These are phyloP conservation scores for Phymatocera aterrima DNA, from an alignment of 2,888 invertebrate species.

Conservation along the genomic window DNA sequence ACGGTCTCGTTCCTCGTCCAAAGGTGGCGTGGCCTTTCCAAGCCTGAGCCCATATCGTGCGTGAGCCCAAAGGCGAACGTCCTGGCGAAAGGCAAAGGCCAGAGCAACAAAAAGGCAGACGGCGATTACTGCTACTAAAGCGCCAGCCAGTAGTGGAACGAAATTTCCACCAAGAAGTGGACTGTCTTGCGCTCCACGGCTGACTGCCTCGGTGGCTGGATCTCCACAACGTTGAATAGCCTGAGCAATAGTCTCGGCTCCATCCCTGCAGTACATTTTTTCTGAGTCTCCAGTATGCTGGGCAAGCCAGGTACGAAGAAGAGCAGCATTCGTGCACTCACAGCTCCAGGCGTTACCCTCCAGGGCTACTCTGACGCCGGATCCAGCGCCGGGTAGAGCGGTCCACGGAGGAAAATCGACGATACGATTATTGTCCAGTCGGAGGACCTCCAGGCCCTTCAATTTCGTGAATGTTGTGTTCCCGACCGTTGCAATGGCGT, in stretches of 20 bases:
- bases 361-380: constrained; percentile 82
- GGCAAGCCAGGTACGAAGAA: constrained; percentile 83
- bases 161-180: constrained; percentile 83
- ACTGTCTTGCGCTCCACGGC: constrained; percentile 80
- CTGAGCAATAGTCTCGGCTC: constrained; percentile 76
- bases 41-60: constrained; percentile 86
- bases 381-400: constrained; percentile 77
- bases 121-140: constrained; percentile 82
- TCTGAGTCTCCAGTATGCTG: constrained; percentile 82
- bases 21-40: constrained; percentile 70
- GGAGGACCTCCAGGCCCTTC: constrained; percentile 83
- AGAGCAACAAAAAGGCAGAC: constrained; percentile 83
- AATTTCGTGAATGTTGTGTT: constrained; percentile 87
- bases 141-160: constrained; percentile 85
- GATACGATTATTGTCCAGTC: constrained; percentile 87
- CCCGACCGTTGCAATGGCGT: constrained; percentile 84
- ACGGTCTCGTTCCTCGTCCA: constrained; percentile 78
- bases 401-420: constrained; percentile 86
- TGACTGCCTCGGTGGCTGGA: constrained; percentile 82
- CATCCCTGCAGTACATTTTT: constrained; percentile 83
- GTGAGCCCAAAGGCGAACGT: constrained; percentile 88
- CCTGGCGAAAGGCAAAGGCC: constrained; percentile 85
- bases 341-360: constrained; percentile 91
- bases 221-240: constrained; percentile 80
- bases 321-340: constrained; percentile 84